Evolutionary conservation across 2,888 invertebrate genomes (phyloP), one percentile per base, ranked within the genome.

Genomic region (Mantis religiosa): DNA sequence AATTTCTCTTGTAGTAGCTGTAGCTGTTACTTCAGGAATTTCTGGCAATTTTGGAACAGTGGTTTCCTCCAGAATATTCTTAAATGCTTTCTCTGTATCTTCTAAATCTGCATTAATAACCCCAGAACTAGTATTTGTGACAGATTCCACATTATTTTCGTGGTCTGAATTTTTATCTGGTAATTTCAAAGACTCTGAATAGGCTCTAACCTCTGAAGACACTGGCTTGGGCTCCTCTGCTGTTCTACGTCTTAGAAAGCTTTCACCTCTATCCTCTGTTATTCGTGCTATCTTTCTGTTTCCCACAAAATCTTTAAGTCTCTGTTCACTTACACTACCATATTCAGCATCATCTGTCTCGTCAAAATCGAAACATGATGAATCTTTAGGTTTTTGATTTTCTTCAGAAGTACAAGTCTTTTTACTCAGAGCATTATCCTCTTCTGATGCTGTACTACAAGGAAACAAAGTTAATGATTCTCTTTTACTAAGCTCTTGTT

Each of bases 301-400:
- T 83, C 90, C 90, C 34, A 89, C 94, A 54, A 92, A 93, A 90
- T 94, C 94, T 30, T 93, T 93, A 91, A 94, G 25, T 25, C 90
- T 88, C 84, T 89, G 89, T 30, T 90, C 90, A 15, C 89, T 71
- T 92, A 92, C 83, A 92, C 92, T 90, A 95, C 94, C 89, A 94
- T 93, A 20, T 94, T 94, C 94, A 15, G 95, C 94, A 91, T 94
- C 95, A 92, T 96, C 95, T 91, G 97, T 96, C 90, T 96, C 96
- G 91, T 96, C 96, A 92, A 97, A 97, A 92, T 97, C 97, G 92
- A 97, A 97, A 92, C 97, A 97, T 0, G 96, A 96, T 88, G 95
- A 93, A 47, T 88, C 88, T 85, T 89, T 90, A 20, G 82, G 83
- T 83, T 88, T 85, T n/a, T 28, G n/a, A 88, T 20, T 85, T 14